Base-by-base conservation (phyloP, 2,888 invertebrate species). In the Papilio gigon region DNA sequence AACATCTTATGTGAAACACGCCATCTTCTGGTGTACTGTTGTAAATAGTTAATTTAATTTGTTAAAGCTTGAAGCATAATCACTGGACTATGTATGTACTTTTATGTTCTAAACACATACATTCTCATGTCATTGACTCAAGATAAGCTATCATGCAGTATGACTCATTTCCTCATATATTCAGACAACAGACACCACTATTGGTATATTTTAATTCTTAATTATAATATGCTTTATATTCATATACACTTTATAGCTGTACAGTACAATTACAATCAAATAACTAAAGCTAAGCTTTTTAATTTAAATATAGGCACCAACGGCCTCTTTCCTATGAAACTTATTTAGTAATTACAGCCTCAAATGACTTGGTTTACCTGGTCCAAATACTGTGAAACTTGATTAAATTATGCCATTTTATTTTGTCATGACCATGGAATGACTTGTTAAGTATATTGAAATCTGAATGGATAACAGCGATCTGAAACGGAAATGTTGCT, bases 91-190 rank as follows among this genome's bases (percentile, higher is more conserved):
- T 20, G n/a, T n/a, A 17, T 42, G 17, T 42, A 4, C 8, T 53
- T 53, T 27, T 27, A 53, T 14, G 8, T 53, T n/a, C 12, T 27
- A 2, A 12, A 27, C 8, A n/a, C n/a, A 44, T 62, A 14, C 50
- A 37, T 37, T 53, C 14, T 58, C 59, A 59, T 53, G 67, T 67
- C 67, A 67, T 61, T 67, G 67, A 67, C 67, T 53, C 40, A 65
- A 65, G 67, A 67, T 67, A 67, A 61, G 40, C 40, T 65, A 42
- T 60, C 67, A 12, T 8, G n/a, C n/a, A 64, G n/a, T 50, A 14
- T 67, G 67, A 67, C 53, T 67, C 67, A 67, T 56, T 62, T 67
- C 67, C 67, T 61, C 50, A 20, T 67, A 62, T 53, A 4, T 42
- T 17, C 59, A 35, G 35, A 65, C 56, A n/a, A 17, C 17, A 9